Percentiles rank a stretch among this genome's conserved stretches.
Evolutionary conservation across 2,888 invertebrate species (phyloP).

Genomic region (Standfussiana lucernea): DNA sequence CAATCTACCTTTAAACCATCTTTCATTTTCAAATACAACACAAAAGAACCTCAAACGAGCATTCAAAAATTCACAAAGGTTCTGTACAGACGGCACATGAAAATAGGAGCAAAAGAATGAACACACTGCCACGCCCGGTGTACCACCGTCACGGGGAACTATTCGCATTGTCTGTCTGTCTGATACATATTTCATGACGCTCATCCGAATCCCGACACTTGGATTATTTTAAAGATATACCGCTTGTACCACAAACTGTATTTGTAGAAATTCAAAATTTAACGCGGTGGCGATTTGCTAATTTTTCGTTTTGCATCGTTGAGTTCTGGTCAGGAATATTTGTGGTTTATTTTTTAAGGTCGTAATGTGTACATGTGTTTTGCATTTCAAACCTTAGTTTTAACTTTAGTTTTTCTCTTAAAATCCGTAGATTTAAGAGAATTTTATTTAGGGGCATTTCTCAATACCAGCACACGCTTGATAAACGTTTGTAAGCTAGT

Average conservation of each 20-base stretch:
- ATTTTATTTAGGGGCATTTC: neutral
- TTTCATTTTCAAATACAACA: constrained; percentile 29
- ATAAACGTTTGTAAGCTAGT: neutral
- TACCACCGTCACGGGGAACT: constrained; percentile 61
- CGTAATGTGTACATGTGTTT: neutral
- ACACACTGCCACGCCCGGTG: constrained; percentile 10
- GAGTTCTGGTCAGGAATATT: neutral
- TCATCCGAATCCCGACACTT: constrained; percentile 66
- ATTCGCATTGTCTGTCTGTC: constrained; percentile 75
- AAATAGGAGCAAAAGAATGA: constrained; percentile 35
- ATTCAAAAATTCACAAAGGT: constrained; percentile 49
- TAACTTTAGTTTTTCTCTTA: neutral
- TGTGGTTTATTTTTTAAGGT: constrained; percentile 5
- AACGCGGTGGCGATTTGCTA: constrained; percentile 36
- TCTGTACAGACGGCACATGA: constrained; percentile 22
- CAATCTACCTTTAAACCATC: neutral
- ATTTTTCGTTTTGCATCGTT: constrained; percentile 25
- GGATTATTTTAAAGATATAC: constrained; percentile 72
- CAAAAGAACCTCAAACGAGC: constrained; percentile 42
- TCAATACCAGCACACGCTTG: neutral
- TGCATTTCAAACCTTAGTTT: neutral
- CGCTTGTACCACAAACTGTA: constrained; percentile 57
- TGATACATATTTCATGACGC: constrained; percentile 83
- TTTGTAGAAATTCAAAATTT: constrained; percentile 52
- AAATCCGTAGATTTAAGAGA: neutral